Evolutionary conservation across 2,113 vertebrate genomes (phyloP), one percentile per base, ranked within the genome.

Genomic region (Rutilus rutilus): DNA sequence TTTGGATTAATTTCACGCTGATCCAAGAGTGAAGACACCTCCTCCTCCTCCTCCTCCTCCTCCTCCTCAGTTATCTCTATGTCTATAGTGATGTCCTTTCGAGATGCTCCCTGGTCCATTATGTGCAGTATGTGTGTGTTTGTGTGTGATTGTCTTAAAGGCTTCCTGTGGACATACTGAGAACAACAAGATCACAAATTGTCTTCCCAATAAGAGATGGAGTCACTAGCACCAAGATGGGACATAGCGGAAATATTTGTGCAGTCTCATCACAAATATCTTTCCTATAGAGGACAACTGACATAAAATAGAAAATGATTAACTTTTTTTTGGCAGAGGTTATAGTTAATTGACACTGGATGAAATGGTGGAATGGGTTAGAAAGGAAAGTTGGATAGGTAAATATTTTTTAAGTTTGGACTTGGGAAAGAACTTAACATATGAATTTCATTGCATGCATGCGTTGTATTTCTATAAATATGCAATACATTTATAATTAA

Each of bases 211-310:
- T 80, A 81, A 71, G 36, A 36, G 36, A 65, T 83, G 78, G 83
- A 62, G 78, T 87, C 76, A 57, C 78, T 92, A 50, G 90, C 92
- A 93, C 92, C 89, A 81, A 86, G 82, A 91, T 91, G 91, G 88
- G 84, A 93, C 89, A 93, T 93, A 90, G 86, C 88, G 62, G 64
- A 78, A 69, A 9, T 65, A 84, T 92, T 90, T 93, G 89, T 76
- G 73, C 54, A 82, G 21, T n/a, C 11, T 50, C n/a, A 52, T 27
- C 45, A 76, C 12, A 21, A 65, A 27, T 3, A 50, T 25, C 15
- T 64, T 45, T 62, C 11, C n/a, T 59, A 33, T 33, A 30, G 42
- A 64, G 23, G 17, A 59, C 27, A 65, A 39, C 39, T 52, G 45
- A 27, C 45, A 50, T 50, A 27, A 76, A 30, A 76, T 76, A 15